These are phyloP conservation scores for Colletes gigas DNA, from an alignment of 1,140 invertebrate genomes.

Conservation along the genomic window DNA sequence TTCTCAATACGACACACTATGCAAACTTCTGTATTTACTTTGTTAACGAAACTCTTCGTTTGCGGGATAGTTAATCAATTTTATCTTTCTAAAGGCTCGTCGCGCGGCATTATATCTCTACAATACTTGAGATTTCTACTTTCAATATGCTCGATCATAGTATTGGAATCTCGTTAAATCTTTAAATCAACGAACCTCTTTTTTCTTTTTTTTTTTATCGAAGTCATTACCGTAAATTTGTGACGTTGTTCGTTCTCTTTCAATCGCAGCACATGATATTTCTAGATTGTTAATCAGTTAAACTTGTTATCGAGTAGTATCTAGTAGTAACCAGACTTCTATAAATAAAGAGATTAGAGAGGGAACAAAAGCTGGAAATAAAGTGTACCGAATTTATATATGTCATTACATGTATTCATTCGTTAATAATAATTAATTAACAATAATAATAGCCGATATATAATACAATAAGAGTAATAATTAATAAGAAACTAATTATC, in stretches of 20 bases:
- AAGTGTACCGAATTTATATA: slow-evolving; percentile 75
- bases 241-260: not conserved
- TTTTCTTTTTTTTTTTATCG: not conserved
- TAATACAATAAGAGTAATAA: slow-evolving; percentile 75
- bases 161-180: not conserved
- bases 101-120: not conserved
- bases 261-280: not conserved
- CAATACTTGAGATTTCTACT: not conserved
- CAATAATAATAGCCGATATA: slow-evolving; percentile 74
- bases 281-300: not conserved
- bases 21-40: not conserved
- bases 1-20: not conserved
- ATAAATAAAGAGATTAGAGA: not conserved
- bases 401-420: slow-evolving; percentile 74
- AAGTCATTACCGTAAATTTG: not conserved
- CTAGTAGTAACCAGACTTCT: not conserved
- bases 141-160: not conserved
- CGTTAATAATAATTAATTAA: slow-evolving; percentile 69
- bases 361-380: slow-evolving; percentile 68
- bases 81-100: not conserved
- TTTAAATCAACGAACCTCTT: not conserved
- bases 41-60: not conserved
- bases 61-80: not conserved
- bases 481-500: slow-evolving; percentile 77
- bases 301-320: not conserved